phyloP scores from a whole-genome alignment of 2,113 vertebrate species.

The Protomyctophum bolini region DNA sequence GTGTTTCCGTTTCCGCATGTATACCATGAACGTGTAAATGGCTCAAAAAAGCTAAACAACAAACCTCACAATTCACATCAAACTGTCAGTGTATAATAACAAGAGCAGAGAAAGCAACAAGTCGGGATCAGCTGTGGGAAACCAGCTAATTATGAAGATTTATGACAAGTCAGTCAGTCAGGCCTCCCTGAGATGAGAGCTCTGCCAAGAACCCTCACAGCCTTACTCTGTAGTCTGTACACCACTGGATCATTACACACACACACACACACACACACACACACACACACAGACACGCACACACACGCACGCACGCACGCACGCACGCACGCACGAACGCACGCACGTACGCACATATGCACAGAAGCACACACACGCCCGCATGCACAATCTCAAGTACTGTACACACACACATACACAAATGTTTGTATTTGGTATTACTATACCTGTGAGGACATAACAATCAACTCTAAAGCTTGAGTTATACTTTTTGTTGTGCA shows the following conservation, averaged over 20 bases:
- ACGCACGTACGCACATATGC: background rate
- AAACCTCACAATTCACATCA: constrained; percentile 20
- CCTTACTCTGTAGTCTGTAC: background rate
- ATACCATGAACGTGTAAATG: constrained; percentile 22
- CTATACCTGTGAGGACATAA: no score
- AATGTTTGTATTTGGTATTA: background rate
- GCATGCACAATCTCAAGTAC: background rate
- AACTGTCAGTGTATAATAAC: constrained; percentile 9
- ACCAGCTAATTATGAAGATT: no score
- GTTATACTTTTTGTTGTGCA: background rate
- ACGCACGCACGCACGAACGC: background rate
- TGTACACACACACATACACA: background rate
- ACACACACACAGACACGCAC: background rate
- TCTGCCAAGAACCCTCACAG: constrained; percentile 18
- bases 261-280: background rate
- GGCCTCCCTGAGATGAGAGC: constrained; percentile 1
- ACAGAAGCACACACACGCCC: background rate
- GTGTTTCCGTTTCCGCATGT: background rate
- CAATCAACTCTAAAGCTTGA: no score
- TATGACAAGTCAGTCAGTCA: background rate
- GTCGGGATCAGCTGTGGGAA: background rate
- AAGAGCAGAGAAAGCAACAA: constrained; percentile 1
- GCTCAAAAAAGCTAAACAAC: constrained; percentile 17
- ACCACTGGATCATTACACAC: background rate
- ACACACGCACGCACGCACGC: background rate